Percentiles rank a stretch among this genome's conserved stretches.
Conservation (phyloP, 2,888 invertebrate species). For the Epinotia nisella region DNA sequence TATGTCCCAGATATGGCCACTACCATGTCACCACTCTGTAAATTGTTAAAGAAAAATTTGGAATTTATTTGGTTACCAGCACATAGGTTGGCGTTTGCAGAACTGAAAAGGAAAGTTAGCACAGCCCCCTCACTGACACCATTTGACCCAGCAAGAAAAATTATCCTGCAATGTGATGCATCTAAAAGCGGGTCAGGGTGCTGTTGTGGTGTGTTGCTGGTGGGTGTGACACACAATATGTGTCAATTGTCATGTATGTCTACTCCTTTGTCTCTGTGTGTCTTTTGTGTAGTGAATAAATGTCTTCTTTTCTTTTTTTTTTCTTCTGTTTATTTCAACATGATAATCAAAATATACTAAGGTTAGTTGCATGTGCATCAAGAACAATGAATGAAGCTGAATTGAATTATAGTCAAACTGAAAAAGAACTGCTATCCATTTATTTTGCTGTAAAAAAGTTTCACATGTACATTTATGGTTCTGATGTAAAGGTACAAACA, state of each 20-base stretch:
- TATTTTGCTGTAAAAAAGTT: constrained; percentile 25
- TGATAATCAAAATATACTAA: constrained; percentile 27
- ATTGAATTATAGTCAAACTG: constrained; percentile 42
- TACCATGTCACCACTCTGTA: constrained; percentile 41
- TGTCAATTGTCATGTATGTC: too few species aligned
- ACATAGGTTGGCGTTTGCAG: constrained; percentile 39
- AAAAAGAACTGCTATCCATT: constrained; percentile 38
- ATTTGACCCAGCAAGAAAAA: too few species aligned
- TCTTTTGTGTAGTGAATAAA: too few species aligned
- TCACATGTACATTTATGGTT: constrained; percentile 38
- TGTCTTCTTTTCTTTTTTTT: too few species aligned
- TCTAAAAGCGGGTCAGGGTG: constrained; percentile 36
- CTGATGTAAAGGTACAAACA: constrained; percentile 27
- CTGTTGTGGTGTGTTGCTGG: too few species aligned
- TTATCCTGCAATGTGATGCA: constrained; percentile 40
- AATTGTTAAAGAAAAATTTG: constrained; percentile 40
- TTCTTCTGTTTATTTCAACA: constrained; percentile 35
- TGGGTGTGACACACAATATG: too few species aligned
- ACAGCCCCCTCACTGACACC: too few species aligned
- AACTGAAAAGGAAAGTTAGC: too few species aligned
- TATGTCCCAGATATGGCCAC: constrained; percentile 46
- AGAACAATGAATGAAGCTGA: constrained; percentile 43
- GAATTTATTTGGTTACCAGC: constrained; percentile 45
- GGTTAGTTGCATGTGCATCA: constrained; percentile 38
- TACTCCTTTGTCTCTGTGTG: too few species aligned